phyloP scores from a whole-genome alignment of 2,888 invertebrate species.

The Elmis aenea region DNA sequence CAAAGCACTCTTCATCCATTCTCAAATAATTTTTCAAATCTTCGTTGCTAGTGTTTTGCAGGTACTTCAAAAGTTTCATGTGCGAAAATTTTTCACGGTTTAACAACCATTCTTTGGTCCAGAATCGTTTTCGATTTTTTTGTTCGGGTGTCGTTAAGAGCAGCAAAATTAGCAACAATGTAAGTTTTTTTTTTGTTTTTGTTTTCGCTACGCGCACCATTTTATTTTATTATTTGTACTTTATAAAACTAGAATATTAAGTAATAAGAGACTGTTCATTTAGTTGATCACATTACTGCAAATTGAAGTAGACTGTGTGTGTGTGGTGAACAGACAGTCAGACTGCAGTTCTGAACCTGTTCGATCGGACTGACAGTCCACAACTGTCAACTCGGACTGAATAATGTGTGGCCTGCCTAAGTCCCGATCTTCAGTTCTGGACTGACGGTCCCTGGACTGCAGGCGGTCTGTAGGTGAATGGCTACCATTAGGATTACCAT shows the following conservation, averaged over 20 bases:
- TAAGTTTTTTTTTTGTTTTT: conserved; percentile 2
- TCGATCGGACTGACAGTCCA: conserved; percentile 2
- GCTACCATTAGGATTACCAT: too few species aligned
- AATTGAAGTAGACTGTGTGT: conserved; percentile 2
- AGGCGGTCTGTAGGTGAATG: too few species aligned
- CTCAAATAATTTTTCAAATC: conserved; percentile 4
- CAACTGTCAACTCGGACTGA: conserved; percentile 1
- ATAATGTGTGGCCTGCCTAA: conserved; percentile 3
- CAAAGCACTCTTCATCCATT: conserved; percentile 3
- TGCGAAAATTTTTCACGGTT: conserved; percentile 2
- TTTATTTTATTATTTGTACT: too few species aligned
- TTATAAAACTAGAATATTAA: too few species aligned
- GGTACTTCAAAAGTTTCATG: conserved; percentile 1
- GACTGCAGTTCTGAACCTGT: conserved; percentile 2
- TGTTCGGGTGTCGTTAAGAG: not conserved
- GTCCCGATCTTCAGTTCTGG: conserved; percentile 2
- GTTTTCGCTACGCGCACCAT: conserved; percentile 2
- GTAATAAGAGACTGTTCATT: too few species aligned
- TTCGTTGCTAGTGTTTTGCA: conserved; percentile 1
- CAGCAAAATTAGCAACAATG: conserved; percentile 2
- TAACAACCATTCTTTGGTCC: conserved; percentile 1
- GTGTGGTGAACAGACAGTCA: conserved; percentile 1
- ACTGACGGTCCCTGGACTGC: conserved; percentile 2
- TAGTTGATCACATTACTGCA: too few species aligned
- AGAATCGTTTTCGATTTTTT: conserved; percentile 3